Evolutionary conservation across 1,140 invertebrate genomes (phyloP), one percentile per base, ranked within the genome.

Genomic region (Melanaphis sacchari): DNA sequence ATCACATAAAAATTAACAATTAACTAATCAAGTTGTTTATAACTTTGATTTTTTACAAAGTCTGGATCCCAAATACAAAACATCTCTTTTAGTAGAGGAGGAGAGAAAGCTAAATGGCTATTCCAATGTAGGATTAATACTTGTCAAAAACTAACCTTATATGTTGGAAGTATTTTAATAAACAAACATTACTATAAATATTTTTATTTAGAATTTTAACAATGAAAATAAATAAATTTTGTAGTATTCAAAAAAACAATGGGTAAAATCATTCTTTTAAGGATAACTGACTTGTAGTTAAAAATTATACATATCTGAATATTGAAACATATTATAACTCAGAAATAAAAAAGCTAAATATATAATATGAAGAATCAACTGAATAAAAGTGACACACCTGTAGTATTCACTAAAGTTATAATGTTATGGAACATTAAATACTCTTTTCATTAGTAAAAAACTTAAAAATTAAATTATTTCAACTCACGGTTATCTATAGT

Each of bases 401-500:
- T n/a, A 59, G 31, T n/a, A 59, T 66, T 31, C 11, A 66, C 31
- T 15, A 11, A 66, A 66, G 11, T n/a, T 31, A 31, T 66, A 66
- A 31, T n/a, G 2, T 66, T 26, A 59, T 26, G 8, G 8, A 59
- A 8, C 31, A 66, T 4, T 66, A n/a, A 15, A n/a, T 66, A 66
- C 59, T 66, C 31, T 6, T 66, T n/a, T 66, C 18, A n/a, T 18
- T 31, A 41, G 24, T 26, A 41, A 41, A 38, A 81, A n/a, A 82
- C n/a, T 91, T 36, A 21, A 82, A n/a, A 59, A 54, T 66, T 26
- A 82, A 49, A 49, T n/a, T 76, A 38, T 46, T 90, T 91, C 3
- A 52, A 93, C 91, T 82, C 82, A 94, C 93, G 18, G 43, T 93
- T 94, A 81, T 94, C 93, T n/a, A 93, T 84, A 43, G 52, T 38